These are phyloP conservation scores for Tokudaia tokunoshimensis DNA, from an alignment of 2,797 vertebrate species.

Conservation along the genomic window DNA sequence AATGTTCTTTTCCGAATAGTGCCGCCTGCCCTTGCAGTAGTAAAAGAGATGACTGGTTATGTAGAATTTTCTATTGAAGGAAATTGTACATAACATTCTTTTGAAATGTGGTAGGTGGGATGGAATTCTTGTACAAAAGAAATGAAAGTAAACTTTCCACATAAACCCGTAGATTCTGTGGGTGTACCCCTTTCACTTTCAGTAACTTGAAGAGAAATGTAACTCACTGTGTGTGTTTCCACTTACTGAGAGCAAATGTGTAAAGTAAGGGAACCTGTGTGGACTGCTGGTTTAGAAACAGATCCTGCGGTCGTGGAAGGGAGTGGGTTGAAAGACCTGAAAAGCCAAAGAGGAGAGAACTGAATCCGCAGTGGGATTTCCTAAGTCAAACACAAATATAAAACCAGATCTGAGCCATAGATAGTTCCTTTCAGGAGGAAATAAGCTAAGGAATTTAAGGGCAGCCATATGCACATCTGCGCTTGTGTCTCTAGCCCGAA, in stretches of 20 bases:
- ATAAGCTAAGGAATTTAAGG: not conserved
- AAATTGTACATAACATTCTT: not conserved
- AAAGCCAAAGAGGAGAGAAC: constrained; percentile 5
- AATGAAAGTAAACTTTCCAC: constrained; percentile 64
- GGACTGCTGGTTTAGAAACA: constrained; percentile 54
- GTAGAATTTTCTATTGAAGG: constrained; percentile 49
- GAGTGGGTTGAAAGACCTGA: not conserved
- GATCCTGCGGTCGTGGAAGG: not conserved
- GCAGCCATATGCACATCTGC: fast-evolving
- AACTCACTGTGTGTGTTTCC: not conserved
- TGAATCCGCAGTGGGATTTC: not conserved
- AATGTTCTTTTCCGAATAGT: not conserved
- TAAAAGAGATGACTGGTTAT: constrained; percentile 1
- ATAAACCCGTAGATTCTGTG: constrained; percentile 5
- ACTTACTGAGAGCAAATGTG: not conserved
- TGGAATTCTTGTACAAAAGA: constrained; percentile 59
- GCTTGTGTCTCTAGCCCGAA: not conserved
- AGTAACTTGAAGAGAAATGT: constrained; percentile 10
- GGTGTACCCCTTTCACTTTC: not conserved
- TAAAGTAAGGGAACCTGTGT: not conserved
- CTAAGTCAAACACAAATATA: not conserved
- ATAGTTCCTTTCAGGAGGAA: not conserved
- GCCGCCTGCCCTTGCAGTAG: not conserved
- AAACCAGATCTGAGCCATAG: not conserved
- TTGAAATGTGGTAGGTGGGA: constrained; percentile 15